phyloP scores from a whole-genome alignment of 2,797 vertebrate species.

The Sternotherus odoratus region DNA sequence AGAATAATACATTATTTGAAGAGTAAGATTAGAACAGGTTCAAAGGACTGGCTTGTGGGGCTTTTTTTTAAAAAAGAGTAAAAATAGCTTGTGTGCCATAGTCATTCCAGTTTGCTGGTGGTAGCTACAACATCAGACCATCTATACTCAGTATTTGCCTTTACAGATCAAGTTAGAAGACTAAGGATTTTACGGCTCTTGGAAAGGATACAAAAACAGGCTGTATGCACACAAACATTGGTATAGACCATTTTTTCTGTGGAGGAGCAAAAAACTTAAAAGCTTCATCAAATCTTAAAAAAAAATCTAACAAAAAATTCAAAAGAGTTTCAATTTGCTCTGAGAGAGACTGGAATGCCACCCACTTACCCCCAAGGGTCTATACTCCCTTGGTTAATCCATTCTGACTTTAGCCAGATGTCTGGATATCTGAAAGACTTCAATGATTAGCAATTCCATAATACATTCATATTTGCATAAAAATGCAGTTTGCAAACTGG shows the following conservation, averaged over 20 bases:
- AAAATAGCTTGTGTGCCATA: background rate
- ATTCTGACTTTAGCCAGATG: background rate
- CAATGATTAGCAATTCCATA: background rate
- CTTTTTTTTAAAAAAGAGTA: background rate
- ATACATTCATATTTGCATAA: background rate
- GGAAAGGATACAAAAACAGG: background rate
- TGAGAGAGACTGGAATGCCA: background rate
- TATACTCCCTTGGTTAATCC: background rate
- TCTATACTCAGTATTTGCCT: background rate
- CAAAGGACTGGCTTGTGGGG: background rate
- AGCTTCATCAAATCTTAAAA: background rate
- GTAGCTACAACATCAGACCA: background rate
- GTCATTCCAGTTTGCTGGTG: background rate
- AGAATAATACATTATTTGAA: background rate
- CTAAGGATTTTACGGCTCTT: background rate
- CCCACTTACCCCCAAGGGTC: background rate
- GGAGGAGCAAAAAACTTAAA: background rate
- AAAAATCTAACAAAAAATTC: background rate
- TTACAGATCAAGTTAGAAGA: background rate
- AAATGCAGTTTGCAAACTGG: constrained; percentile 11
- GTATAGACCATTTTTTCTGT: background rate
- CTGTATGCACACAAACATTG: background rate
- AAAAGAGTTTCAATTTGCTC: background rate
- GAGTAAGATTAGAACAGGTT: background rate
- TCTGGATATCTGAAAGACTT: background rate